Evolutionary conservation across 1,140 invertebrate species (phyloP), one percentile per base, ranked within the genome.

Genomic region (Pseudomyrmex cubaensis): DNA sequence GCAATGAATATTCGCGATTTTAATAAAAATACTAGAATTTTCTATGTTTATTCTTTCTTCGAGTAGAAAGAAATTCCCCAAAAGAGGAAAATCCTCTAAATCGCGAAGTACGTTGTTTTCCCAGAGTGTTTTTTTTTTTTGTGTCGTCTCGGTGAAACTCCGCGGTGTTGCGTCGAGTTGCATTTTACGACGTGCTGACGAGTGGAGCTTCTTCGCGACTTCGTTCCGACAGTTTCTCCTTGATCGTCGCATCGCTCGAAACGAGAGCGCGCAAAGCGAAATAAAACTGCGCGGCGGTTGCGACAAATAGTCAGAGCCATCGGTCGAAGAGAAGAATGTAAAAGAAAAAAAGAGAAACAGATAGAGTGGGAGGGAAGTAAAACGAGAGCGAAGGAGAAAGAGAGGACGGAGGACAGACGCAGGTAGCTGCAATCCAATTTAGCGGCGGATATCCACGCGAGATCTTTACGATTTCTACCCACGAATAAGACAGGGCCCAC

Each of bases 381-480:
- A 85, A 69, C 72, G 75, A 86, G 48, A 57, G 66, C 54, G 78
- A 67, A 66, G 82, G 50, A 52, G 83, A 66, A 75, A 64, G 84
- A 56, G 52, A 85, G 48, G 54, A 61, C 72, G 63, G 63, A 80
- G 87, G 82, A 85, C 78, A 89, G 90, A 88, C 78, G 90, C 85
- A 88, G 82, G 90, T 92, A 91, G 91, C 89, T 92, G 93, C 93
- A 93, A 94, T 94, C 93, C 92, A 94, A 94, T 94, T 94, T 94
- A 93, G 92, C 92, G 93, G 91, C 93, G 91, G 92, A 94, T 94
- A 94, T 94, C 94, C 92, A 93, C 90, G 90, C 91, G 90, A 93
- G 93, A 94, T 94, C 94, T 94, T 94, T 93, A 94, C 93, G 94
- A 94, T 94, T 94, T 94, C 94, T 94, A 94, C 93, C 94, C 94